Evolutionary conservation across 2,888 invertebrate genomes (phyloP).

Genomic region (Leptopilina syphax): DNA sequence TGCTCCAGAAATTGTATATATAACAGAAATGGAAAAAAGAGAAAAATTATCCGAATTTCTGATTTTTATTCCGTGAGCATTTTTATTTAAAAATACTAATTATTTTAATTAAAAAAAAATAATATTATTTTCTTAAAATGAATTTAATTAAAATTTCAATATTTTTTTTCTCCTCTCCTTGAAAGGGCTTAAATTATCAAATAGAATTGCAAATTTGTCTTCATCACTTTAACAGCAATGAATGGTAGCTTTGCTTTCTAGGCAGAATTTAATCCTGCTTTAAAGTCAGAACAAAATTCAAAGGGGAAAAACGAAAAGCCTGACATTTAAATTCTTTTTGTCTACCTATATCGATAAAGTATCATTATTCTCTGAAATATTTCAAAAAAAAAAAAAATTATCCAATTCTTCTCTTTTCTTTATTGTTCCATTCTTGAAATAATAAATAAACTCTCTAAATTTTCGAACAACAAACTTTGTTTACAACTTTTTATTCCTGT

Average conservation of each 20-base stretch:
- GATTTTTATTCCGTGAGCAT: background rate
- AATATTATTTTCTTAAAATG: background rate
- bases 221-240: constrained; percentile 7
- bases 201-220: constrained; percentile 22
- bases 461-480: background rate
- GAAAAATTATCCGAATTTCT: background rate
- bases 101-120: background rate
- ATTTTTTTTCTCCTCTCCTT: background rate
- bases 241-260: constrained; percentile 13
- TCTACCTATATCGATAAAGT: background rate
- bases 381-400: background rate
- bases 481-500: constrained; percentile 19
- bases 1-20: background rate
- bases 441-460: too few species aligned
- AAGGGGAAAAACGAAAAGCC: constrained; percentile 3
- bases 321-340: background rate
- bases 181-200: constrained; percentile 16
- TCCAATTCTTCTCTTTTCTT: background rate
- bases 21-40: background rate
- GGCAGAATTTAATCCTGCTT: constrained; percentile 7
- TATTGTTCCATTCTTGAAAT: background rate
- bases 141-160: constrained; percentile 6
- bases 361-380: background rate
- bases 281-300: constrained; percentile 12
- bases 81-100: background rate